These are phyloP conservation scores for Vombatus ursinus DNA, from an alignment of 2,113 vertebrate species.

Conservation along the genomic window DNA sequence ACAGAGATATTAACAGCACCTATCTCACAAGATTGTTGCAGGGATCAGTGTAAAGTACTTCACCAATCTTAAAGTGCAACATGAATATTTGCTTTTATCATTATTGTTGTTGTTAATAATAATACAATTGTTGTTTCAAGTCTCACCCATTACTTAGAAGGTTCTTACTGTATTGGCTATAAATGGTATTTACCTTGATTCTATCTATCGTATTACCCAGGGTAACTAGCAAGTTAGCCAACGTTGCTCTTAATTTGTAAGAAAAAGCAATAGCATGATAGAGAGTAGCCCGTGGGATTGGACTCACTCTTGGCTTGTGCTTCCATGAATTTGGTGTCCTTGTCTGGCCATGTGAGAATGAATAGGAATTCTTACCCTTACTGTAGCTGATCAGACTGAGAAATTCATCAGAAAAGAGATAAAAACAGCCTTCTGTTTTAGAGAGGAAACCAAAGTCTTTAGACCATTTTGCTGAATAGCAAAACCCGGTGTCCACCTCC, in stretches of 20 bases:
- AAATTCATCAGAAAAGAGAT: constrained; percentile 9
- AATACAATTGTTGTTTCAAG: not conserved
- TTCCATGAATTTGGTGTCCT: constrained; percentile 4
- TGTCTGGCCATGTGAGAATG: not conserved
- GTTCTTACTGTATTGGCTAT: not conserved
- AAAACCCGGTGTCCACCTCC: not conserved
- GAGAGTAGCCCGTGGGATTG: not conserved
- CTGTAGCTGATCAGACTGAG: constrained; percentile 5
- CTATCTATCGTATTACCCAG: not conserved
- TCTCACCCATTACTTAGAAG: not conserved
- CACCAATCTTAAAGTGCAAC: not conserved
- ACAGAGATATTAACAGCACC: not conserved
- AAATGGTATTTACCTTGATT: constrained; percentile 5
- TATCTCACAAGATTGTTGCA: not conserved
- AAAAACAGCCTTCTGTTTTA: constrained; percentile 11
- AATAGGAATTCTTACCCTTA: constrained; percentile 23
- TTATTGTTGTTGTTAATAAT: not conserved
- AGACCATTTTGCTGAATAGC: not conserved
- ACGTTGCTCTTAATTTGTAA: not conserved
- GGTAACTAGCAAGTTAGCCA: not conserved
- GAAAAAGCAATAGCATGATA: not conserved
- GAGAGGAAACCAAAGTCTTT: not conserved
- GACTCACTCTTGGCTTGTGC: not conserved
- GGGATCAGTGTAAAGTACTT: not conserved
- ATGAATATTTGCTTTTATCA: not conserved